These are phyloP conservation scores for Acropternis orthonyx DNA, from an alignment of 2,797 vertebrate genomes.

Conservation along the genomic window DNA sequence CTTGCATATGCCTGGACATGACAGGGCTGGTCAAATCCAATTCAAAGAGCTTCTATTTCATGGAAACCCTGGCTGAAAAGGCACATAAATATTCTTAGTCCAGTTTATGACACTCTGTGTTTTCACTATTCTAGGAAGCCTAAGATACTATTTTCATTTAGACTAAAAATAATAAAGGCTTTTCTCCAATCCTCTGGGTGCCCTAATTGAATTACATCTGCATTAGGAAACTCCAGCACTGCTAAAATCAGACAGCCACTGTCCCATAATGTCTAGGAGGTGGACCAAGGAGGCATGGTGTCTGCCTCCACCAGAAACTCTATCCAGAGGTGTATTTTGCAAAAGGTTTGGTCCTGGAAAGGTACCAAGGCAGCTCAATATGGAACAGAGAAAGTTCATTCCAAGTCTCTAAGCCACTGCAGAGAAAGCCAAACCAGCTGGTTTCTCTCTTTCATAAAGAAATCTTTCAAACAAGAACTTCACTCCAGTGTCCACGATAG, in stretches of 20 bases:
- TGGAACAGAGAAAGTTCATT: neutral
- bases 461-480: neutral
- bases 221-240: constrained; percentile 1
- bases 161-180: constrained; percentile 54
- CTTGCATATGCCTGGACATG: constrained; percentile 1
- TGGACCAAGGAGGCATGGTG: neutral
- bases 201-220: constrained; percentile 4
- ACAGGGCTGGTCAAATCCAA: neutral
- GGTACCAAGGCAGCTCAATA: neutral
- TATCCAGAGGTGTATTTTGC: constrained; percentile 24
- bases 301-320: constrained; percentile 9
- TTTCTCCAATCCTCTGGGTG: constrained; percentile 2
- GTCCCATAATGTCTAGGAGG: neutral
- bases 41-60: neutral
- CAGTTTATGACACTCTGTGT: neutral
- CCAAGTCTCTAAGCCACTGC: neutral
- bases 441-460: neutral
- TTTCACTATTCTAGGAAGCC: constrained; percentile 40
- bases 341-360: constrained; percentile 19
- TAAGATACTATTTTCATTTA: constrained; percentile 48
- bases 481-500: neutral
- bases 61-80: constrained; percentile 11
- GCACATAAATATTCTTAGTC: constrained; percentile 7
- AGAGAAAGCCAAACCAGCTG: neutral
- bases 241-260: constrained; percentile 13